These are phyloP conservation scores for Podarcis siculus DNA, from an alignment of 2,797 vertebrate species.

Conservation along the genomic window DNA sequence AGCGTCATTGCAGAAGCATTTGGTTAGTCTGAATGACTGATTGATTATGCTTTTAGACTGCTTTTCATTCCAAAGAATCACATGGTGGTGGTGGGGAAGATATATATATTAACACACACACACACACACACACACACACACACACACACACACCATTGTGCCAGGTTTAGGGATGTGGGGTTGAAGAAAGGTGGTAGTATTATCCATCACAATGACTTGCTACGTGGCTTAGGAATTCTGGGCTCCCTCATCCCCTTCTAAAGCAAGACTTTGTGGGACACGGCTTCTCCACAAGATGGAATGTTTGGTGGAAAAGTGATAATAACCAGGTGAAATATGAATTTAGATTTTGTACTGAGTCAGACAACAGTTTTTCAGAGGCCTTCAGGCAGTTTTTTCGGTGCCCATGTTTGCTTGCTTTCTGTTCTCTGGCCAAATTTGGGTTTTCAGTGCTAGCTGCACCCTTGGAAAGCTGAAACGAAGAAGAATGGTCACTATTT, in stretches of 20 bases:
- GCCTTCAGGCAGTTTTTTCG: not conserved
- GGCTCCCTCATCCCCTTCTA: not conserved
- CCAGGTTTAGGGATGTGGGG: too few relatives aligned
- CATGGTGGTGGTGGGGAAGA: too few relatives aligned
- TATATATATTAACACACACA: too few relatives aligned
- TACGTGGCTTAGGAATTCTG: not conserved
- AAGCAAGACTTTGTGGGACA: not conserved
- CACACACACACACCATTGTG: too few relatives aligned
- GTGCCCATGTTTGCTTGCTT: not conserved
- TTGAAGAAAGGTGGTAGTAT: not conserved
- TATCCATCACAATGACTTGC: not conserved
- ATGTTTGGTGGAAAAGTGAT: not conserved
- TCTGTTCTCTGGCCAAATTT: not conserved
- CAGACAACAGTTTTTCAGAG: not conserved
- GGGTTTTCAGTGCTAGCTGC: not conserved
- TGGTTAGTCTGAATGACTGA: accelerated
- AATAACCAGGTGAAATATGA: not conserved
- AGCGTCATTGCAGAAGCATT: not conserved
- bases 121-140: too few relatives aligned
- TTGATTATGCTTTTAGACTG: too few relatives aligned
- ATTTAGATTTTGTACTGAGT: not conserved
- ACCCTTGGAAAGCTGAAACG: not conserved
- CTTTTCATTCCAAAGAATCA: too few relatives aligned
- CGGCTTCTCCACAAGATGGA: not conserved
- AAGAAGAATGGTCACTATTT: not conserved